These are phyloP conservation scores for Gymnocheta viridis DNA, from an alignment of 2,888 invertebrate genomes.

Conservation along the genomic window DNA sequence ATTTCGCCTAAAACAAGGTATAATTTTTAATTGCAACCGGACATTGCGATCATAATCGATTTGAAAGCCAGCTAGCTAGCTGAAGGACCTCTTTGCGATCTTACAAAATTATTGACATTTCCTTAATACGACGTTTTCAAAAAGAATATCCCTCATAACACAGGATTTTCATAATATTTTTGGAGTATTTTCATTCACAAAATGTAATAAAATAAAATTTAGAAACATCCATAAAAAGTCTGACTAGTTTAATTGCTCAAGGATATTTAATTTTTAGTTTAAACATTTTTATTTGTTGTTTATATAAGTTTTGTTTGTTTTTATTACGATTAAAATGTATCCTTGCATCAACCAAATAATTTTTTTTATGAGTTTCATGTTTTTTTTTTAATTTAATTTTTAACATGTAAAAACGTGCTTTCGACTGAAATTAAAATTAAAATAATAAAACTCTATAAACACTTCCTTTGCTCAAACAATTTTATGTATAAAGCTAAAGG, in stretches of 20 bases:
- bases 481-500: constrained; percentile 33
- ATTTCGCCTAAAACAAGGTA: no score
- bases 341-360: constrained; percentile 22
- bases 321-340: constrained; percentile 8
- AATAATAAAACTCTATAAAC: constrained; percentile 45
- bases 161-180: no score
- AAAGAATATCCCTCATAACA: no score
- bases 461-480: constrained; percentile 41
- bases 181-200: no score
- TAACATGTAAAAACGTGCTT: constrained; percentile 13
- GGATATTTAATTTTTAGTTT: constrained; percentile 16
- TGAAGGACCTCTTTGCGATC: no score
- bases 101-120: no score
- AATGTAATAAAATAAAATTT: no score
- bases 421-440: constrained; percentile 31
- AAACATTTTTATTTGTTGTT: background rate
- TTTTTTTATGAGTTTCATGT: background rate
- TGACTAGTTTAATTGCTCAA: background rate
- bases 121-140: no score
- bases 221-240: background rate
- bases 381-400: background rate
- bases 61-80: no score
- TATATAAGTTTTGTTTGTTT: constrained; percentile 8
- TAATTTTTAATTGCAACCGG: no score
- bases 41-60: no score